Conservation (phyloP, 2,888 invertebrate species). For the Itoplectis maculator region DNA sequence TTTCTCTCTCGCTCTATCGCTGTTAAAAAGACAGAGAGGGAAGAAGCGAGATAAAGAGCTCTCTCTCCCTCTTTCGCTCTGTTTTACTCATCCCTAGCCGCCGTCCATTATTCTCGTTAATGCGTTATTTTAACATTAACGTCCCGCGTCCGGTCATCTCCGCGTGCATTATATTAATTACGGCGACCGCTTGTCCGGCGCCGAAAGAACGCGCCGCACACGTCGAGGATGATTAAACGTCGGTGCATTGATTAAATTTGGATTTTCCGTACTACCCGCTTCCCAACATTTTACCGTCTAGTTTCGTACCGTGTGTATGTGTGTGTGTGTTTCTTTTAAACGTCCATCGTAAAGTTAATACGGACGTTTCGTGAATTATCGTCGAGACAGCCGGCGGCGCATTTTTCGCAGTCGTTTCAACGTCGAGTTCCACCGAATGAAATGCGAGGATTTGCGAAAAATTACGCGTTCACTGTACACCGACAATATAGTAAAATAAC, state of each 20-base stretch:
- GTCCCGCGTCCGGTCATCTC: constrained; percentile 33
- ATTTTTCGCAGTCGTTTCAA: background rate
- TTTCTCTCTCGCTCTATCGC: background rate
- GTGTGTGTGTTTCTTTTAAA: background rate
- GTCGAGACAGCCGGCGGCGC: background rate
- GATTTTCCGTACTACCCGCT: constrained; percentile 29
- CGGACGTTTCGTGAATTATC: background rate
- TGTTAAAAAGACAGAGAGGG: too few species aligned
- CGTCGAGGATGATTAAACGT: constrained; percentile 41
- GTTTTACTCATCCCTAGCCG: constrained; percentile 32
- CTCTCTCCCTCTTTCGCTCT: background rate
- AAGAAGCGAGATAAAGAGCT: too few species aligned
- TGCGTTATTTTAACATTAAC: constrained; percentile 76
- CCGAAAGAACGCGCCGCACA: constrained; percentile 23
- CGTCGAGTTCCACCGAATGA: too few species aligned
- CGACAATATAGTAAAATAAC: too few species aligned
- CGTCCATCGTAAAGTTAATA: background rate
- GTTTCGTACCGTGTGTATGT: background rate
- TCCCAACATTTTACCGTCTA: background rate
- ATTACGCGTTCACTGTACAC: too few species aligned
- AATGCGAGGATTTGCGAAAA: too few species aligned
- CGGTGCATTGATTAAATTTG: constrained; percentile 35
- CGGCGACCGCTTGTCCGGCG: constrained; percentile 66
- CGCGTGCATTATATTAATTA: constrained; percentile 77
- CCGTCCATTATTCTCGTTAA: constrained; percentile 73